A percentile compares a stretch with the other conserved stretches of the same genome.
These are phyloP conservation scores for Xerus inauris DNA, from an alignment of 2,113 vertebrate genomes.

Conservation along the genomic window DNA sequence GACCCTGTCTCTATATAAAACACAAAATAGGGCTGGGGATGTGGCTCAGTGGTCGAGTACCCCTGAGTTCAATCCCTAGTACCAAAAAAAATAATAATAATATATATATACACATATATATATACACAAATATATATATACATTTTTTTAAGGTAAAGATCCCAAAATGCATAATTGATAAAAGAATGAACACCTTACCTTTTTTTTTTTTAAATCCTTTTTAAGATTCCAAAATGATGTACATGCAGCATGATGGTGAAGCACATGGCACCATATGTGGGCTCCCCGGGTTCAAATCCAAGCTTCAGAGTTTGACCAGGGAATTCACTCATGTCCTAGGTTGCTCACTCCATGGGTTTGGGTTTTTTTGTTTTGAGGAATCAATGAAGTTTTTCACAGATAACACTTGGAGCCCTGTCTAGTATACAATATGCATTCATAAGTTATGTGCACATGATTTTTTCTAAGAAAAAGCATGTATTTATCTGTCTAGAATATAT, in stretches of 20 bases:
- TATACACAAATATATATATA: no score
- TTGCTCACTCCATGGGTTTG: rapidly evolving
- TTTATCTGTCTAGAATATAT: background rate
- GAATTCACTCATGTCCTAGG: background rate
- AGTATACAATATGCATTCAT: no score
- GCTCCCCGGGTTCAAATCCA: background rate
- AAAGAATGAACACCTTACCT: background rate
- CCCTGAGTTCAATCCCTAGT: no score
- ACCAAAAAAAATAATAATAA: no score
- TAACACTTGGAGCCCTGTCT: background rate
- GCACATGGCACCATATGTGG: background rate
- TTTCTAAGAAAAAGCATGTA: background rate
- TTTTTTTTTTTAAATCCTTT: background rate
- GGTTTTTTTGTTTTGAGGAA: background rate
- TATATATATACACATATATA: no score
- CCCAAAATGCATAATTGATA: background rate
- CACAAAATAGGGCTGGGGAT: no score
- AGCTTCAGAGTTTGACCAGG: no score
- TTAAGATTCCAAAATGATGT: background rate
- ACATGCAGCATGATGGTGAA: background rate
- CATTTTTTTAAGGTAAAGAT: background rate
- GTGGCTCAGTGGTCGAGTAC: no score
- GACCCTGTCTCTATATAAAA: no score
- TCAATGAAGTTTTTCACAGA: background rate
- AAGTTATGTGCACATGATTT: background rate